Evolutionary conservation across 2,797 vertebrate species (phyloP).

Genomic region (Buphagus erythrorhynchus): DNA sequence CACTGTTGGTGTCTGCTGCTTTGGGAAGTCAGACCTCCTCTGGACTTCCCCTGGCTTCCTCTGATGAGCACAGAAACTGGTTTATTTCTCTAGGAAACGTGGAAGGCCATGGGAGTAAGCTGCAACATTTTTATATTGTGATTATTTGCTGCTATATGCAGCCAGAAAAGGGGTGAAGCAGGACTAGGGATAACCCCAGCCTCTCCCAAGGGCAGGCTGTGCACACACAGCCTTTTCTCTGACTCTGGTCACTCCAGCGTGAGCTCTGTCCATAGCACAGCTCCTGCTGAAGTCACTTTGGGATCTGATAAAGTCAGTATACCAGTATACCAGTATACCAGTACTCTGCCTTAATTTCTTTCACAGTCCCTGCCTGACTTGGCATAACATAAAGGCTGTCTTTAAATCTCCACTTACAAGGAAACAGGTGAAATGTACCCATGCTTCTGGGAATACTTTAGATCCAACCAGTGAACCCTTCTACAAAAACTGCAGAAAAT

Average conservation of each 20-base stretch:
- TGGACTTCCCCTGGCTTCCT: background rate
- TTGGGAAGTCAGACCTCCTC: background rate
- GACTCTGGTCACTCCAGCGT: accelerated
- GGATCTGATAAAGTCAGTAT: background rate
- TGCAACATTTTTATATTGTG: background rate
- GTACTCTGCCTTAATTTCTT: background rate
- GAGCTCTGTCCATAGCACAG: background rate
- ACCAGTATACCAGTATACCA: too few relatives aligned
- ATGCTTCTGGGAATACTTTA: background rate
- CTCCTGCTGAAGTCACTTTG: background rate
- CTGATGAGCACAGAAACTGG: background rate
- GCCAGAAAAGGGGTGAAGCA: background rate
- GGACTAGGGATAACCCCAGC: background rate
- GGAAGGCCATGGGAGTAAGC: background rate
- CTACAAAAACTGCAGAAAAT: background rate
- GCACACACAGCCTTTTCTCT: background rate
- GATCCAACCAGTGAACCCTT: background rate
- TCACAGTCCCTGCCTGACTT: background rate
- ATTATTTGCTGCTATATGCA: background rate
- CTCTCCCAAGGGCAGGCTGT: background rate
- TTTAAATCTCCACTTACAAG: background rate
- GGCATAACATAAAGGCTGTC: background rate
- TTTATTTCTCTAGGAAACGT: background rate
- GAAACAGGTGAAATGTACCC: background rate
- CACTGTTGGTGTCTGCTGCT: background rate